Base-by-base conservation (phyloP, 2,888 invertebrate species). In the Chalcosyrphus nemorum region DNA sequence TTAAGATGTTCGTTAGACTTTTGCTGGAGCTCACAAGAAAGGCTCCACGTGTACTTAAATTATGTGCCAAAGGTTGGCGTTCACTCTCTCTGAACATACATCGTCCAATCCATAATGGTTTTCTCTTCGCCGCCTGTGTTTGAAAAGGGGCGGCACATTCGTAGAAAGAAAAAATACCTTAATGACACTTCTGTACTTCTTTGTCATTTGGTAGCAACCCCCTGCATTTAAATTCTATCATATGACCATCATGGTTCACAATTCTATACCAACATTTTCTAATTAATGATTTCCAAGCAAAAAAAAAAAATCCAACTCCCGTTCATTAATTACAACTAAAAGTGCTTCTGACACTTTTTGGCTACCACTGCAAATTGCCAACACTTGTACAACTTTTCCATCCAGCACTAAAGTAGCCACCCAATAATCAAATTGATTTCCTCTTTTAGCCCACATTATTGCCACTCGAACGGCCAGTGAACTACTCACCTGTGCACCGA, bases 401-500 rank as follows among this genome's bases (percentile, higher is more conserved):
- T 27, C 1, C 19, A 9, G 27, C 15, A 17, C 17, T 11, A n/a
- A n/a, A 4, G 24, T 2, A n/a, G 13, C 17, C 43, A 29, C 4
- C 56, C 47, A 71, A 27, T 27, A 35, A 13, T 6, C 56, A 45
- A 65, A 47, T 24, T 47, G 56, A 65, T 56, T 74, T 52, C 54
- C 35, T 4, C 35, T 43, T 74, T 65, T 17, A 35, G 21, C 17
- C n/a, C 32, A 38, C 45, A 71, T 59, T 71, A 38, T 32, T 50
- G 9, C 47, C 47, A 17, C 38, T 17, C 11, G 0, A 6, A 11
- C 43, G 17, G 3, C 11, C 50, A 38, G 7, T 21, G 7, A 45
- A 54, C 29, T 19, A 86, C 88, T 88, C 65, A 92, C 92, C 91
- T 89, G 95, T 88, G 97, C 97, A 86, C 98, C 98, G 84, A 97